A percentile compares a stretch with the other conserved stretches of the same genome.
These are phyloP conservation scores for Dioctria linearis DNA, from an alignment of 2,888 invertebrate species.

Conservation along the genomic window DNA sequence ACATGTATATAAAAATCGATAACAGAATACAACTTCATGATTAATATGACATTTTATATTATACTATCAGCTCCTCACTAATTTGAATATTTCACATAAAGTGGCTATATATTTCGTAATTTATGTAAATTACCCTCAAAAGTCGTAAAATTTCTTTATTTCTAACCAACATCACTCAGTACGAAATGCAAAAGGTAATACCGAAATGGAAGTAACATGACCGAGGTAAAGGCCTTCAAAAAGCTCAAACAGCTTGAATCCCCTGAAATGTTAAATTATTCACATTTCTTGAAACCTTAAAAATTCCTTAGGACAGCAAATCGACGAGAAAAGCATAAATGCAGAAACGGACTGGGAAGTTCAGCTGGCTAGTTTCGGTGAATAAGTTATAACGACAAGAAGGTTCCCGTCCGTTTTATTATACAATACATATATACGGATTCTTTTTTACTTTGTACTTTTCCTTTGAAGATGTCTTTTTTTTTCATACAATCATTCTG, in stretches of 20 bases:
- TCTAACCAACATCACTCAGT: no score
- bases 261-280: conserved; percentile 3
- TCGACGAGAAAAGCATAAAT: conserved; percentile 38
- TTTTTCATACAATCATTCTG: conserved; percentile 39
- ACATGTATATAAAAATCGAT: no score
- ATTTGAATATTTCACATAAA: no score
- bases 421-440: neutral
- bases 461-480: conserved; percentile 34
- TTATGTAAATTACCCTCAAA: no score
- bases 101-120: no score
- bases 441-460: conserved; percentile 29
- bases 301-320: conserved; percentile 26
- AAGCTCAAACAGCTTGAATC: neutral
- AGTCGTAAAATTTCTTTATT: no score
- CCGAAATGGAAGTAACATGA: no score
- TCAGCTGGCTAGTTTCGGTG: conserved; percentile 42
- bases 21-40: no score
- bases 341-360: conserved; percentile 24
- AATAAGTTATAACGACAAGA: conserved; percentile 49
- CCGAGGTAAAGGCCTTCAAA: no score
- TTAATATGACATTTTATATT: no score
- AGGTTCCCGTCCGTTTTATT: conserved; percentile 20
- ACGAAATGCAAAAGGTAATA: no score
- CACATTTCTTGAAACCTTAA: conserved; percentile 36
- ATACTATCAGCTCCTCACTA: no score